Percentiles rank a stretch among this genome's conserved stretches.
Evolutionary conservation across 2,113 vertebrate species (phyloP).

Genomic region (Eonycteris spelaea): DNA sequence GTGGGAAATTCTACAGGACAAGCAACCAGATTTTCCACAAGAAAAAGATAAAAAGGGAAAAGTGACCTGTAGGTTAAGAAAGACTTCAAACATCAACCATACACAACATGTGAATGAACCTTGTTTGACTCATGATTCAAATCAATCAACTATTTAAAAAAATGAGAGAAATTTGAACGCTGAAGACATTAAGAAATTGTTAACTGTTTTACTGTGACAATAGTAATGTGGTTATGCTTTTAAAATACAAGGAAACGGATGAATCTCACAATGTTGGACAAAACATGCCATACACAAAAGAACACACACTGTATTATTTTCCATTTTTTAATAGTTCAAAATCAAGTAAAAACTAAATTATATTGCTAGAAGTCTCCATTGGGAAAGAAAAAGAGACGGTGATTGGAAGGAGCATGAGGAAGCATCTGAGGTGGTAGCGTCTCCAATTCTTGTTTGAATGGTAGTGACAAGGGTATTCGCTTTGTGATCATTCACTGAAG

Average conservation of each 20-base stretch:
- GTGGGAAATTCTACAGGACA: background rate
- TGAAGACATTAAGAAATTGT: background rate
- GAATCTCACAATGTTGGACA: background rate
- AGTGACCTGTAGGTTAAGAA: background rate
- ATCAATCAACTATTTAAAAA: background rate
- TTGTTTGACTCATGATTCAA: background rate
- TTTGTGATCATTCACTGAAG: background rate
- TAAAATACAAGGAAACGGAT: background rate
- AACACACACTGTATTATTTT: background rate
- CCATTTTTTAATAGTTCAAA: background rate
- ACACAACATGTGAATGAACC: background rate
- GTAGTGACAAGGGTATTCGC: background rate
- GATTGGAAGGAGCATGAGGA: background rate
- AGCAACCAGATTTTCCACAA: background rate
- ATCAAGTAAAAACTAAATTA: slow-evolving; percentile 12
- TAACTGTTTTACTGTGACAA: background rate
- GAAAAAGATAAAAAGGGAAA: background rate
- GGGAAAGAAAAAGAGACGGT: background rate
- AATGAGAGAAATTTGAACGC: background rate
- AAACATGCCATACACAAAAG: background rate
- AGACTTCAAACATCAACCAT: background rate
- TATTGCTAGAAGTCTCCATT: background rate
- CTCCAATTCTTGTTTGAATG: background rate
- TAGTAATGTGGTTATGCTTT: background rate
- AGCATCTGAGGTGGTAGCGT: background rate